Conservation (phyloP, 1,140 invertebrate species). For the Zaprionus tsacasi region DNA sequence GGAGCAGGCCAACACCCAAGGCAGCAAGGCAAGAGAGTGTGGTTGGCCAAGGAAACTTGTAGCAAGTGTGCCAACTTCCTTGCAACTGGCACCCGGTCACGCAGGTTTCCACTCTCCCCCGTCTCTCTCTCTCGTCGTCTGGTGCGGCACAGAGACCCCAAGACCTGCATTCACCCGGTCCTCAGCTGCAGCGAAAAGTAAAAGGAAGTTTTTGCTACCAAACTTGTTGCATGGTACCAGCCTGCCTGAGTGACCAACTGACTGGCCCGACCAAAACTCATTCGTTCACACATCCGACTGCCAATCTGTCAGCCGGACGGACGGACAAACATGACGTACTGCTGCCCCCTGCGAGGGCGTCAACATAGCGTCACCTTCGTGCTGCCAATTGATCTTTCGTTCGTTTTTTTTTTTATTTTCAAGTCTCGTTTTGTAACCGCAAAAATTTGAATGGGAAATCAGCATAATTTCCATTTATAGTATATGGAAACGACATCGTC, state of each 20-base stretch:
- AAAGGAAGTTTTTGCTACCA: conserved; percentile 62
- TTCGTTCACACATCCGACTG: conserved; percentile 12
- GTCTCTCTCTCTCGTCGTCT: no score
- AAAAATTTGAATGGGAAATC: conserved; percentile 10
- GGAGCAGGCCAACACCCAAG: conserved; percentile 56
- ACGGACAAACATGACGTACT: conserved; percentile 16
- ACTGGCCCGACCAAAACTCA: not conserved
- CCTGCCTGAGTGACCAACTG: not conserved
- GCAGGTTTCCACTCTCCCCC: conserved; percentile 51
- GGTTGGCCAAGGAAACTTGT: conserved; percentile 56
- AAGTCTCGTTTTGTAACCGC: not conserved
- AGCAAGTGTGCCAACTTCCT: conserved; percentile 75
- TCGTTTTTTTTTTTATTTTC: no score
- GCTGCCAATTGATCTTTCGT: not conserved
- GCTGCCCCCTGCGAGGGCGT: not conserved
- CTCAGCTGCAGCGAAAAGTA: conserved; percentile 55
- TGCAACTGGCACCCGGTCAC: conserved; percentile 66
- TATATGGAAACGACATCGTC: not conserved
- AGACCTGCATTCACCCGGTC: conserved; percentile 64
- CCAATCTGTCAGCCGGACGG: not conserved
- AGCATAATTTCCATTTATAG: not conserved
- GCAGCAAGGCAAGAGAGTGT: conserved; percentile 9
- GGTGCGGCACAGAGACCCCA: conserved; percentile 63
- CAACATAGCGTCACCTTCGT: not conserved
- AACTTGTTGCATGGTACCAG: conserved; percentile 14